Percentiles rank a stretch among this genome's conserved stretches.
Evolutionary conservation across 2,888 invertebrate genomes (phyloP).

Genomic region (Synanthedon formicaeformis): DNA sequence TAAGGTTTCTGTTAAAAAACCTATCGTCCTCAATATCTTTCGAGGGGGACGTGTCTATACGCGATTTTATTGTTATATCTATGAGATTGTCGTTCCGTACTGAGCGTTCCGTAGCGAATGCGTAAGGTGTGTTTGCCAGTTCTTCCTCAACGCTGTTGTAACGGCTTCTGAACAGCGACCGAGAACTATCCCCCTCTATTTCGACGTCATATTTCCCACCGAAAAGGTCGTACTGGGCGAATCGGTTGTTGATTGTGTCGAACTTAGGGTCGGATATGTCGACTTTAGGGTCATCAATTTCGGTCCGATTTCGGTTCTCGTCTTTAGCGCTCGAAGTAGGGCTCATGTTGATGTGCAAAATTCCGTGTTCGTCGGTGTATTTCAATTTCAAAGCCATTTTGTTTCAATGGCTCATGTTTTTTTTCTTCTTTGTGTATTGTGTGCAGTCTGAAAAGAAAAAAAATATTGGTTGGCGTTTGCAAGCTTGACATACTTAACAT

Average conservation of each 20-base stretch:
- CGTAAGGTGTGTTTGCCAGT: constrained; percentile 63
- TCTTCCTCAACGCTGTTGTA: constrained; percentile 66
- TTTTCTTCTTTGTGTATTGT: constrained; percentile 9
- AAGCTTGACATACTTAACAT: background rate
- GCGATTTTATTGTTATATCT: constrained; percentile 31
- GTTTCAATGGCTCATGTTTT: constrained; percentile 6
- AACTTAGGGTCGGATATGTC: constrained; percentile 42
- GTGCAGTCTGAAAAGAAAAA: constrained; percentile 14
- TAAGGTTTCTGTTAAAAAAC: constrained; percentile 34
- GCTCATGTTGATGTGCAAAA: constrained; percentile 60
- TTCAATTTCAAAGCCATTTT: constrained; percentile 57
- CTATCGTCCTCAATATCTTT: constrained; percentile 51
- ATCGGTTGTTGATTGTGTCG: constrained; percentile 57
- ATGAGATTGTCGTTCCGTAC: constrained; percentile 22
- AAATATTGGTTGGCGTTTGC: background rate
- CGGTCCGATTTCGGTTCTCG: constrained; percentile 10
- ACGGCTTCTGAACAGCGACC: constrained; percentile 56
- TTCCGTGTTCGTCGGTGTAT: constrained; percentile 61
- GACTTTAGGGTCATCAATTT: constrained; percentile 12
- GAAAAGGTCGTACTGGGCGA: constrained; percentile 57
- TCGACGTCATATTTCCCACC: constrained; percentile 48
- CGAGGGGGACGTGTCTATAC: constrained; percentile 31
- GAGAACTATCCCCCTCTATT: constrained; percentile 29
- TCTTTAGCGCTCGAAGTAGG: constrained; percentile 31
- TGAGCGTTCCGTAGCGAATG: constrained; percentile 51